Conservation (phyloP, 2,797 vertebrate species). For the Acipenser transmontanus region DNA sequence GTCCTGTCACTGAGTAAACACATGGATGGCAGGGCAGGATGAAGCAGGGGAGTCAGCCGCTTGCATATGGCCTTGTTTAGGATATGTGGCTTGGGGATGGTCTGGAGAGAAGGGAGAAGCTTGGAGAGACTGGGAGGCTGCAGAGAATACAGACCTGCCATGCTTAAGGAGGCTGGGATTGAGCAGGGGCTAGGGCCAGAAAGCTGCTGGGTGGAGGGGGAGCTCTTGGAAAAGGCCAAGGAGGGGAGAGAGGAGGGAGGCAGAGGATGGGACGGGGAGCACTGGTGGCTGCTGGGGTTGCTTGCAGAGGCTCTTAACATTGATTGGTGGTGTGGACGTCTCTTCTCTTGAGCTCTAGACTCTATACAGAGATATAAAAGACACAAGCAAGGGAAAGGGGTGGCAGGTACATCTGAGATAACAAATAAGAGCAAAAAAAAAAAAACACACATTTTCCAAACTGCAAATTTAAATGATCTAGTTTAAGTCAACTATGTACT, state of each 20-base stretch:
- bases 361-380: slow-evolving; percentile 57
- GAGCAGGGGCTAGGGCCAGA: slow-evolving; percentile 52
- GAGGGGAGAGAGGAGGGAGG: slow-evolving; percentile 45
- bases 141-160: slow-evolving; percentile 76
- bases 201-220: slow-evolving; percentile 51
- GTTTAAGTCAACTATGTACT: too few species aligned
- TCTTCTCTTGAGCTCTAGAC: slow-evolving; percentile 73
- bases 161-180: slow-evolving; percentile 63
- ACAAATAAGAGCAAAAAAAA: too few species aligned
- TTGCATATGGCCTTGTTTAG: slow-evolving; percentile 26
- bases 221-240: slow-evolving; percentile 41
- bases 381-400: not conserved
- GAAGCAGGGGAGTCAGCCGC: slow-evolving; percentile 50
- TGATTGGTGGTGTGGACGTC: slow-evolving; percentile 66
- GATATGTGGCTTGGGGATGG: slow-evolving; percentile 41
- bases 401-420: too few species aligned
- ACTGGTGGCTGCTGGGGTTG: slow-evolving; percentile 56
- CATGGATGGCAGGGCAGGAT: slow-evolving; percentile 39
- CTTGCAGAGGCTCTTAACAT: slow-evolving; percentile 52
- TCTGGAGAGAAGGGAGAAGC: slow-evolving; percentile 59
- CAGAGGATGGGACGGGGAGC: slow-evolving; percentile 40
- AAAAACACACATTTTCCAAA: too few species aligned
- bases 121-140: slow-evolving; percentile 52
- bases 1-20: slow-evolving; percentile 34
- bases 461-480: too few species aligned